A percentile compares a stretch with the other conserved stretches of the same genome.
These are phyloP conservation scores for Hippolais icterina DNA, from an alignment of 2,113 vertebrate genomes.

Conservation along the genomic window DNA sequence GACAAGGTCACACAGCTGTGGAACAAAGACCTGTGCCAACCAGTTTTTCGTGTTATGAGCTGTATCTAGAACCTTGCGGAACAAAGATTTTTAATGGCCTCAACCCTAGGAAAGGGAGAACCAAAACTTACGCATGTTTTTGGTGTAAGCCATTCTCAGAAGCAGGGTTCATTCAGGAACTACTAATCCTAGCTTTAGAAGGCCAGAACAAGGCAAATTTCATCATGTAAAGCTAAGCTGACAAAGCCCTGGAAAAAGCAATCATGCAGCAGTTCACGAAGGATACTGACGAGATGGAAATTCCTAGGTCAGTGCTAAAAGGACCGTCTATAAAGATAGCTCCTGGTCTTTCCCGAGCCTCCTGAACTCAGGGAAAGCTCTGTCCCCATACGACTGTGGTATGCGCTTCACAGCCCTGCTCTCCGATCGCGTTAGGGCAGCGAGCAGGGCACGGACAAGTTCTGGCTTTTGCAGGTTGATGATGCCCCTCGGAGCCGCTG, in stretches of 20 bases:
- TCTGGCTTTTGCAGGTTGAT: background rate
- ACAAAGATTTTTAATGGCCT: background rate
- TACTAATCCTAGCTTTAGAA: background rate
- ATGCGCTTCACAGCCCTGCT: background rate
- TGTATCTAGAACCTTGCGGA: background rate
- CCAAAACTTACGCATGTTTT: background rate
- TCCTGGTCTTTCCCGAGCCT: background rate
- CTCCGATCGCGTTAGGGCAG: background rate
- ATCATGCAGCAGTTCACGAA: background rate
- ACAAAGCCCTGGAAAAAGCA: background rate
- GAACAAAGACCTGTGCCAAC: background rate
- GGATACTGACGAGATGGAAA: background rate
- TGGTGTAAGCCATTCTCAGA: background rate
- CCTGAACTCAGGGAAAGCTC: background rate
- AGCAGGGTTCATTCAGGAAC: background rate
- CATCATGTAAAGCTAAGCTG: background rate
- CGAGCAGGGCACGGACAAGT: background rate
- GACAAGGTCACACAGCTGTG: background rate
- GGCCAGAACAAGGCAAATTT: background rate
- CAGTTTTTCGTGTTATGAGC: background rate
- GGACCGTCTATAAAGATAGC: background rate
- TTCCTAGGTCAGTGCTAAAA: background rate
- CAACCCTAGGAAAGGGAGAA: background rate
- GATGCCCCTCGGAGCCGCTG: background rate
- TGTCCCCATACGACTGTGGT: fast-evolving